These are phyloP conservation scores for Beaufortia kweichowensis DNA, from an alignment of 2,113 vertebrate genomes.

Conservation along the genomic window DNA sequence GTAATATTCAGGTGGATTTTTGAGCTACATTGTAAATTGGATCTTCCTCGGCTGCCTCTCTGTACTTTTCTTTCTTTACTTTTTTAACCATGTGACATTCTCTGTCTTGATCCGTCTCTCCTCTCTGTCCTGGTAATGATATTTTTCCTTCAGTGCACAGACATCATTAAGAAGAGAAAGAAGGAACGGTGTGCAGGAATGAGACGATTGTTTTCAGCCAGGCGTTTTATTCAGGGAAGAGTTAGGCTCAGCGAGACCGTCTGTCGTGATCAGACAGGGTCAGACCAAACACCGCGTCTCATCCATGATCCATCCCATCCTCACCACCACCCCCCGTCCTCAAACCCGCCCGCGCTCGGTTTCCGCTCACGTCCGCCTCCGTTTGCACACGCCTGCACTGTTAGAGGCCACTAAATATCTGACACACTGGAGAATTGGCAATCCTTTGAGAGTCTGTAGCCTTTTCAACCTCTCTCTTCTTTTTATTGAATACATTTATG, in stretches of 20 bases:
- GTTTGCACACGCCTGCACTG: constrained; percentile 48
- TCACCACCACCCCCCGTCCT: background rate
- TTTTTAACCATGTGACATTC: constrained; percentile 39
- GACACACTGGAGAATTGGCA: constrained; percentile 54
- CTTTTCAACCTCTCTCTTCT: constrained; percentile 51
- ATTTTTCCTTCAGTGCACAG: constrained; percentile 39
- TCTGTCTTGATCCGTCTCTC: background rate
- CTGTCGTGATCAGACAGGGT: constrained; percentile 47
- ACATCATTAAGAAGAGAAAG: constrained; percentile 18
- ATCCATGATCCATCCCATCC: background rate
- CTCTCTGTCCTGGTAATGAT: constrained; percentile 22
- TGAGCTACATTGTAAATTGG: background rate
- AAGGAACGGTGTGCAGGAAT: constrained; percentile 1
- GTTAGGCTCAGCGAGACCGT: constrained; percentile 32
- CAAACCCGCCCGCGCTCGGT: constrained; percentile 14
- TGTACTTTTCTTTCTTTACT: constrained; percentile 54
- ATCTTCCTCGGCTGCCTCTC: background rate
- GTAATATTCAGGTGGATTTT: no score
- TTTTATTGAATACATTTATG: constrained; percentile 57
- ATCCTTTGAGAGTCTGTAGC: constrained; percentile 57
- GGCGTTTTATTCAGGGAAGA: constrained; percentile 42
- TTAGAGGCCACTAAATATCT: constrained; percentile 57
- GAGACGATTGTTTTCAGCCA: constrained; percentile 35
- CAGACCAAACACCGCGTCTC: constrained; percentile 38
- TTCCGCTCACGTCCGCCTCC: constrained; percentile 51